Evolutionary conservation across 2,797 vertebrate genomes (phyloP), one percentile per base, ranked within the genome.

Genomic region (Spea hammondii): DNA sequence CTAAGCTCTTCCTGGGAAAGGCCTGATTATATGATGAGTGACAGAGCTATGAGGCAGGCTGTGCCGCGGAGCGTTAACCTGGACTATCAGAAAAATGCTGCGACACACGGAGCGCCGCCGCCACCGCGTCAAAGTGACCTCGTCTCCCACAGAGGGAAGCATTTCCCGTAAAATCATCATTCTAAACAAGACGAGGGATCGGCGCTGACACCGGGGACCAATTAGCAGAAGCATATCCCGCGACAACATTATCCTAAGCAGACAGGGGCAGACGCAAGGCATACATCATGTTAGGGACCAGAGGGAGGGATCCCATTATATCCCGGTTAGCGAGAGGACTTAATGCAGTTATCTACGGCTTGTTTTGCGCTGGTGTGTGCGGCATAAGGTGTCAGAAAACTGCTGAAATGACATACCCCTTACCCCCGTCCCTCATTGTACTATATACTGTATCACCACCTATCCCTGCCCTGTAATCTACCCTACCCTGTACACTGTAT

Each of bases 201-300:
- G 6, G 7, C 68, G 14, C n/a, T 32, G 68, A 53, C 51, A 53
- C 14, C 50, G 5, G 50, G 68, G 49, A 70, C 68, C 68, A 70
- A 70, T 70, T 70, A 70, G 50, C 6, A 53, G 50, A 5, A 32
- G 5, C 50, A 51, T 54, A 10, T 12, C 32, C 68, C 10, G 68
- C 54, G 50, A 70, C 68, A 70, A 70, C 68, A 70, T 70, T 70
- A 70, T 44, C 68, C 68, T 70, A 70, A 70, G 68, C 54, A 70
- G 66, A 68, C 46, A 50, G 46, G 50, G 13, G 11, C 47, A 7
- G 47, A 50, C 66, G 11, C 4, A 9, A 50, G 45, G 14, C 50
- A 70, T 54, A 70, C 50, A 70, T 54, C 68, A 54, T 44, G 13
- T 17, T 12, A 4, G 51, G 8, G 48, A 71, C 6, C n/a, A 5